A percentile compares a stretch with the other conserved stretches of the same genome.
Conservation (phyloP, 2,113 vertebrate genomes). For the Psettodes erumei region DNA sequence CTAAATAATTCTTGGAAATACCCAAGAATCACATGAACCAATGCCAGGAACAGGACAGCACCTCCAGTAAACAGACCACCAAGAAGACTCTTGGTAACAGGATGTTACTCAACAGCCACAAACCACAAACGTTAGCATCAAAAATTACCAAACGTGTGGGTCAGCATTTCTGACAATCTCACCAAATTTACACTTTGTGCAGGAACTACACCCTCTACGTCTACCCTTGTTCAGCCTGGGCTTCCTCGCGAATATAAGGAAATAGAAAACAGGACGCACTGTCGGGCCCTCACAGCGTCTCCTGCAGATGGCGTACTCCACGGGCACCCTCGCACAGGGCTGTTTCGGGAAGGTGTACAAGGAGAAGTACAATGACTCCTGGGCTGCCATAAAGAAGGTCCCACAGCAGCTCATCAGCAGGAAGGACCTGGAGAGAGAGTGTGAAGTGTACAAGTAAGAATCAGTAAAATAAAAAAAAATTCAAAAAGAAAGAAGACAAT, state of each 20-base stretch:
- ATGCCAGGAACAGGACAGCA: not conserved
- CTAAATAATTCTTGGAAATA: no score
- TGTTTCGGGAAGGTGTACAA: constrained; percentile 82
- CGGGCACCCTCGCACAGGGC: constrained; percentile 74
- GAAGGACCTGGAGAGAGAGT: constrained; percentile 79
- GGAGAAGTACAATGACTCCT: constrained; percentile 76
- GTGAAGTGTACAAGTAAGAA: constrained; percentile 79
- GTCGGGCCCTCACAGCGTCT: not conserved
- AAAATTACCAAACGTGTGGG: not conserved
- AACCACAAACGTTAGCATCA: not conserved
- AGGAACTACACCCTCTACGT: no score
- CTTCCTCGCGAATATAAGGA: no score
- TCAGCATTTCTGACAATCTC: not conserved
- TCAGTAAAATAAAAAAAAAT: no score
- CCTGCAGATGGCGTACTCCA: constrained; percentile 78
- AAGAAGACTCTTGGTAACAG: not conserved
- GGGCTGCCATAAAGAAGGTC: constrained; percentile 82
- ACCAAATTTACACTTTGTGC: not conserved
- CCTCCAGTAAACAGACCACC: no score
- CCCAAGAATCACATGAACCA: not conserved
- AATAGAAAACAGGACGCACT: no score
- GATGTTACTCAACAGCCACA: not conserved
- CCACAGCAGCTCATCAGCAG: constrained; percentile 55
- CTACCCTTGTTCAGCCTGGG: not conserved
- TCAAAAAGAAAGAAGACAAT: not conserved